Evolutionary conservation across 2,113 vertebrate genomes (phyloP).

Genomic region (Herpetotheres cachinnans): DNA sequence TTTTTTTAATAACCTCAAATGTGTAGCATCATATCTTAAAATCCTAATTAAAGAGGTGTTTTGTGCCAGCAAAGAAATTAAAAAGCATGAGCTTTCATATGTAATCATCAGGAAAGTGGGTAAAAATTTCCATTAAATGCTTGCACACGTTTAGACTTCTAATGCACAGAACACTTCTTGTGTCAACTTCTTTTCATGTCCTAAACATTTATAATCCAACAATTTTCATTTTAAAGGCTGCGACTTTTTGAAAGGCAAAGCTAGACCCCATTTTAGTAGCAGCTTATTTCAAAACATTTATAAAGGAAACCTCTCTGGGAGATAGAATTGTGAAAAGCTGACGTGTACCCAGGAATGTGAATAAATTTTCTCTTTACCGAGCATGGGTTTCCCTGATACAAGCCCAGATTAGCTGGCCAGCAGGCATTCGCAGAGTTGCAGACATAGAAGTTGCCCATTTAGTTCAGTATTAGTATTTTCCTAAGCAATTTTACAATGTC

Average conservation of each 20-base stretch:
- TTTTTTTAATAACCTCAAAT: neutral
- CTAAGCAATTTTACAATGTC: neutral
- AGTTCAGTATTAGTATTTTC: neutral
- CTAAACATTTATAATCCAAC: neutral
- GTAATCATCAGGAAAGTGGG: neutral
- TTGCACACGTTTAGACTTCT: neutral
- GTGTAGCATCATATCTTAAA: neutral
- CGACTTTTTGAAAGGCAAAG: neutral
- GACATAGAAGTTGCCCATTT: neutral
- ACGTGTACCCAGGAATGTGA: neutral
- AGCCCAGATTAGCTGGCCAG: neutral
- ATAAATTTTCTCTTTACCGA: neutral
- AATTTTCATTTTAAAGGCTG: neutral
- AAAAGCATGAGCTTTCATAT: neutral
- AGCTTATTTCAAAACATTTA: neutral
- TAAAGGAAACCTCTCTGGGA: neutral
- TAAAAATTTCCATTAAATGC: neutral
- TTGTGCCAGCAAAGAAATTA: neutral
- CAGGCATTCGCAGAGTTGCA: neutral
- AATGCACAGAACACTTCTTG: neutral
- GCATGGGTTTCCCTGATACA: neutral
- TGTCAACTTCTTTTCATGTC: neutral
- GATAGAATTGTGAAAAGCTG: neutral
- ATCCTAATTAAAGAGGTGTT: neutral
- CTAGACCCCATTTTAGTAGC: neutral